phyloP scores from a whole-genome alignment of 2,888 invertebrate genomes.

The Volucella bombylans region DNA sequence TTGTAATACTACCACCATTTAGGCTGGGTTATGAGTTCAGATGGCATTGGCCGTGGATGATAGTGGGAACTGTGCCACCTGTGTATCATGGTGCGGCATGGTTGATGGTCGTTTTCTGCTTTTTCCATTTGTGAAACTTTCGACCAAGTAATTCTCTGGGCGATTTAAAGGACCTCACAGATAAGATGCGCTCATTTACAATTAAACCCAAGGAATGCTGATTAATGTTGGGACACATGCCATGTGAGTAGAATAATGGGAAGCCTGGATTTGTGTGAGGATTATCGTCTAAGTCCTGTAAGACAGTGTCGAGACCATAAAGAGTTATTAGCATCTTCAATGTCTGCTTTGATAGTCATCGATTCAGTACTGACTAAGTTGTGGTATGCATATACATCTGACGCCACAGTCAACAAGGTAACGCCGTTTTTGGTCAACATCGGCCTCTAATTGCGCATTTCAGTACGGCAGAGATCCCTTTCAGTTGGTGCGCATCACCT shows the following conservation, averaged over 20 bases:
- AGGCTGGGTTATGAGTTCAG: slow-evolving; percentile 19
- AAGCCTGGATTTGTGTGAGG: slow-evolving; percentile 12
- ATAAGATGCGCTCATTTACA: slow-evolving; percentile 32
- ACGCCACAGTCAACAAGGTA: no score
- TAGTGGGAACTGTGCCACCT: slow-evolving; percentile 59
- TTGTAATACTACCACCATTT: neutral
- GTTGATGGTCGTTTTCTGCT: slow-evolving; percentile 15
- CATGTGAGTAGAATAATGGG: slow-evolving; percentile 1
- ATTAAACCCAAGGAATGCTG: neutral
- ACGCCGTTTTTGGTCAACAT: no score
- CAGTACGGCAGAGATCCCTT: no score
- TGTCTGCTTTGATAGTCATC: no score
- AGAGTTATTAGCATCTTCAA: neutral
- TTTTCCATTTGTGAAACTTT: slow-evolving; percentile 12
- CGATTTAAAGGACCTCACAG: slow-evolving; percentile 47
- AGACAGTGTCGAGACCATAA: slow-evolving; percentile 26
- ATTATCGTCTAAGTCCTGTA: slow-evolving; percentile 44
- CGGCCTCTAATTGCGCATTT: no score
- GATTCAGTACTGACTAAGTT: no score
- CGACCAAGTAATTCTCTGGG: slow-evolving; percentile 21
- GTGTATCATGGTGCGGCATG: neutral
- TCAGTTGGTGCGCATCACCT: no score
- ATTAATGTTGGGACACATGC: slow-evolving; percentile 48
- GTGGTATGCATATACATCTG: no score
- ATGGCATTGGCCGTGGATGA: slow-evolving; percentile 58